Evolutionary conservation across 2,888 invertebrate genomes (phyloP), one percentile per base, ranked within the genome.

Genomic region (Meloe dianella): DNA sequence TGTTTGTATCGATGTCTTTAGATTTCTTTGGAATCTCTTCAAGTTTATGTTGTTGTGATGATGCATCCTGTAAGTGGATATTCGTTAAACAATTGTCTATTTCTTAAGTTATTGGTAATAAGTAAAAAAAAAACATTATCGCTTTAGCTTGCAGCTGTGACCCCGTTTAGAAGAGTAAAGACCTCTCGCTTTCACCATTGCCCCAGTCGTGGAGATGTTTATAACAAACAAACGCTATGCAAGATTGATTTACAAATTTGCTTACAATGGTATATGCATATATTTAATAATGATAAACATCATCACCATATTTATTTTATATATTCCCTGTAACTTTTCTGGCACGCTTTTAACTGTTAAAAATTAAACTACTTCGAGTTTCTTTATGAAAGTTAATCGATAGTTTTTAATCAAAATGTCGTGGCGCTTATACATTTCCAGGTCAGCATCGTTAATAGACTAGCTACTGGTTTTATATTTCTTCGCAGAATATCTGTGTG

Each of bases 1-100:
- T 80, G 69, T 85, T 84, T 65, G 83, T 83, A 64, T 84, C 83
- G 71, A 85, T 72, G 63, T 79, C 78, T 63, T 81, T 79, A 17
- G 73, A 70, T 47, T 72, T 66, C 64, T 74, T 75, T 63, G 74
- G 66, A 58, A 75, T 67, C 68, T 79, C 75, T 61, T 74, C 75
- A 10, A 74, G 66, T 74, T 71, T 57, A 66, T 68, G 56, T 70
- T 69, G 14, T 70, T 78, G 71, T 61, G 75, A 73, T 74, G 76
- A 73, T 74, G 76, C 75, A 51, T 65, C 61, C 10, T 68, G 56
- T 56, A 22, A 61, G 61, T 54, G 51, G 59, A 59, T 64, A 67
- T 9, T 57, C 14, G 12, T 12, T 35, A 1, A 17, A 41, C 7
- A 41, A 17, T n/a, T 41, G 41, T 1, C 3, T 22, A 35, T 32